Base-by-base conservation (phyloP, 2,113 vertebrate species). In the Odocoileus virginianus region DNA sequence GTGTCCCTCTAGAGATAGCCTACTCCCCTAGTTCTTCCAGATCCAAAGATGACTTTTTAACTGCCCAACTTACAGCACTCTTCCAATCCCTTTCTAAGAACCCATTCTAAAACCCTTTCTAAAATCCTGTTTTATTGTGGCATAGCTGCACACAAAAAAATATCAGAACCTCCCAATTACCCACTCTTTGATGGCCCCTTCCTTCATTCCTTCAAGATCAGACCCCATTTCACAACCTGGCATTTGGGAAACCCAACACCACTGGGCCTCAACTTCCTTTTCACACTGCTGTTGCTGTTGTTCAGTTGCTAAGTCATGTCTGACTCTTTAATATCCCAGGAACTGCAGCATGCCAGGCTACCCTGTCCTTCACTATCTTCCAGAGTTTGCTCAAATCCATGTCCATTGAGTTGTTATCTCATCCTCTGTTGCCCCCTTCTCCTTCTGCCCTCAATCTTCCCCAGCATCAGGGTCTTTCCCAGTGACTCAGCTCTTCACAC, bases 81-180 rank as follows among this genome's bases (percentile, higher is more conserved):
- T 96, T 94, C 61, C n/a, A 95, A 93, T 57, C 36, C 25, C 47
- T 86, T 89, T 87, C 78, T 86, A 96, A 98, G 79, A 84, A 2
- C 17, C 19, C 67, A 64, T 64, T 94, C 57, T 71, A 94, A 96
- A 89, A 89, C 11, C 5, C 9, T 78, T 93, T 76, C 10, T 76
- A 93, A 95, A 92, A 82, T 15, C 25, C 33, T 21, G 13, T 84
- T 91, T 94, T 92, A 78, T 95, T 58, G 28, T 61, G 40, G 43
- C 14, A 76, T 74, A 55, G 61, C 67, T 95, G 25, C 5, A 71
- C 7, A 84, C 40, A 90, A 14, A 92, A 91, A 74, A 52, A 67
- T 30, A 88, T 54, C 14, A 85, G 86, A 78, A 71, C 6, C 36
- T 13, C 40, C n/a, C 54, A 71, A 9, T 61, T 57, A 33, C 60